A percentile compares a stretch with the other conserved stretches of the same genome.
These are phyloP conservation scores for Sesamia inferens DNA, from an alignment of 2,888 invertebrate genomes.

Conservation along the genomic window DNA sequence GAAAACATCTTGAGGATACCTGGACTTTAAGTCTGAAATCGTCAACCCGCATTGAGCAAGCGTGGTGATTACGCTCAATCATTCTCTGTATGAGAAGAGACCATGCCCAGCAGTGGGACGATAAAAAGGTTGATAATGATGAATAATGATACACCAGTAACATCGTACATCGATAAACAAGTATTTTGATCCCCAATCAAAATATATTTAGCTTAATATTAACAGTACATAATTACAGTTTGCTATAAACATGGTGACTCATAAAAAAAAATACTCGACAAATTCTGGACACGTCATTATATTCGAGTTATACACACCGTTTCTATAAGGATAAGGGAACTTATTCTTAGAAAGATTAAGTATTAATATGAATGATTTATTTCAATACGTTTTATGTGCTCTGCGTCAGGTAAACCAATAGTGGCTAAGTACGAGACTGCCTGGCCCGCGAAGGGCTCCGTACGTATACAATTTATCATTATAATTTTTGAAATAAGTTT, in stretches of 20 bases:
- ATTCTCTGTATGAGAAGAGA: too few relatives aligned
- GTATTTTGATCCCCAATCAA: neutral
- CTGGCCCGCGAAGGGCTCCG: neutral
- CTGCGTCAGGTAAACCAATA: neutral
- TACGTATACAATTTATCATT: neutral
- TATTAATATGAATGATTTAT: slow-evolving; percentile 2
- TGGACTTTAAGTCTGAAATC: too few relatives aligned
- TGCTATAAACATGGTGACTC: slow-evolving; percentile 42
- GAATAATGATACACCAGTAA: neutral
- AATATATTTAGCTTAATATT: neutral
- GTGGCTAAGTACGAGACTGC: neutral
- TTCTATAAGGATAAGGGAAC: slow-evolving; percentile 4
- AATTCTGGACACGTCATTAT: slow-evolving; percentile 36
- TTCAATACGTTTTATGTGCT: neutral
- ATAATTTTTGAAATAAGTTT: too few relatives aligned
- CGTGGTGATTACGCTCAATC: too few relatives aligned
- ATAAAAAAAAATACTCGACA: slow-evolving; percentile 16
- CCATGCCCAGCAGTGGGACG: too few relatives aligned
- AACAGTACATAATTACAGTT: neutral
- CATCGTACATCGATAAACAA: neutral
- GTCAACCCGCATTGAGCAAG: too few relatives aligned
- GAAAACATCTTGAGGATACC: too few relatives aligned
- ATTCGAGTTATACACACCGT: slow-evolving; percentile 23
- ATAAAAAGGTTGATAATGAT: too few relatives aligned
- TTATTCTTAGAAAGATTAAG: slow-evolving; percentile 20